Evolutionary conservation across 1,140 invertebrate genomes (phyloP).

Genomic region (Drosophila neocordata): DNA sequence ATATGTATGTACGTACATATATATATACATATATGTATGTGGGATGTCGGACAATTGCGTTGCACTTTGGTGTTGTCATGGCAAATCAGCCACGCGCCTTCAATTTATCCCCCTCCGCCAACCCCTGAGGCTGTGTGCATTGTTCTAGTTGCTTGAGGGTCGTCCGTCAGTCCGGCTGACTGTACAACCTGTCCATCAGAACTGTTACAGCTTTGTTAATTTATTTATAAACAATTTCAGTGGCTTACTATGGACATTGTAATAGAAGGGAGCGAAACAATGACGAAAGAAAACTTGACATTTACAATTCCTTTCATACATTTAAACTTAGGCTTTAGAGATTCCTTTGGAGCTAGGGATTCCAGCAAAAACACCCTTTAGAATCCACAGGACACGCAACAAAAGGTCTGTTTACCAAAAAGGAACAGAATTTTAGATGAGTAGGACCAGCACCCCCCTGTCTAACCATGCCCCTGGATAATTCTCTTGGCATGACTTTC

Average conservation of each 20-base stretch:
- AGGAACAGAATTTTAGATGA: too few relatives aligned
- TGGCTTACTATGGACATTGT: background rate
- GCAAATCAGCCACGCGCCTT: slow-evolving; percentile 15
- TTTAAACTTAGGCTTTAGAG: too few relatives aligned
- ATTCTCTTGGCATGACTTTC: background rate
- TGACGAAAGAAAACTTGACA: too few relatives aligned
- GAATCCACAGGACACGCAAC: too few relatives aligned
- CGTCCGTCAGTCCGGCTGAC: slow-evolving; percentile 25
- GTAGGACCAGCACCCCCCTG: background rate
- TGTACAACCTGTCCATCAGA: background rate
- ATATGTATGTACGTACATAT: background rate
- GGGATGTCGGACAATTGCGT: slow-evolving; percentile 6
- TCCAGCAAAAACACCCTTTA: too few relatives aligned
- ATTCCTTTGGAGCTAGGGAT: too few relatives aligned
- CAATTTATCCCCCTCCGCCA: background rate
- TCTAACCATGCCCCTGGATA: background rate
- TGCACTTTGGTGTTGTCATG: slow-evolving; percentile 21
- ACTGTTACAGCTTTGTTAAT: slow-evolving; percentile 61
- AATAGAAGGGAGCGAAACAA: background rate
- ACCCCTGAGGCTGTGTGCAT: slow-evolving; percentile 24
- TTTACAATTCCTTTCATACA: too few relatives aligned
- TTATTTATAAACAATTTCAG: slow-evolving; percentile 64
- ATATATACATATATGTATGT: background rate
- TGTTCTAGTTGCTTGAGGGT: slow-evolving; percentile 52
- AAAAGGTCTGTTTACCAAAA: too few relatives aligned